Percentiles rank a stretch among this genome's conserved stretches.
Evolutionary conservation across 2,113 vertebrate species (phyloP).

Genomic region (Anguilla japonica): DNA sequence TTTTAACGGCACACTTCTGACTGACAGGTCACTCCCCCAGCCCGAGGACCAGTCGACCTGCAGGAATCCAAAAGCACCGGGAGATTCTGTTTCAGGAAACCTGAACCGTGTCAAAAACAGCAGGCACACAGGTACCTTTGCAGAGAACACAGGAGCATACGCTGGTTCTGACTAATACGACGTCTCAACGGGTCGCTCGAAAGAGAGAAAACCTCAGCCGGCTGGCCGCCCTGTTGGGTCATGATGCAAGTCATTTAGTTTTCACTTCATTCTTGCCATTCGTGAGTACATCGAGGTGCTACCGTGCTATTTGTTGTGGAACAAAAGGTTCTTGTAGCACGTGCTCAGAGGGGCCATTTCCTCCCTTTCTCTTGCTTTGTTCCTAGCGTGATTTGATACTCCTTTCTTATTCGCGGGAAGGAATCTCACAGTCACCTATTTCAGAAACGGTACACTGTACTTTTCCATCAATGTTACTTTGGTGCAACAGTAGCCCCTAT

Average conservation of each 20-base stretch:
- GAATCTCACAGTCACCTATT: background rate
- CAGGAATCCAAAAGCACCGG: background rate
- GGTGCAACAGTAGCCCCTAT: background rate
- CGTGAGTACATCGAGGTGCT: background rate
- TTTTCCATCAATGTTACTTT: background rate
- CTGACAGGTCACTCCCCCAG: no score
- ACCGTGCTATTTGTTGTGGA: background rate
- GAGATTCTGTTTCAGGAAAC: background rate
- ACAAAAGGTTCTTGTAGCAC: background rate
- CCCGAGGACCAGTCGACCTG: background rate
- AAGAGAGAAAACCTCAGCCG: background rate
- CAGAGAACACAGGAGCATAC: background rate
- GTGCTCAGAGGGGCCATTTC: background rate
- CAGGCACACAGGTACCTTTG: background rate
- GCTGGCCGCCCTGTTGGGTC: no score
- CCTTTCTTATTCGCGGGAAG: background rate
- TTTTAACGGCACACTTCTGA: no score
- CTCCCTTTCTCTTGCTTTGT: background rate
- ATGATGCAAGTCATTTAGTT: background rate
- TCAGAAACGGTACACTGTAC: background rate
- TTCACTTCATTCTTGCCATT: background rate
- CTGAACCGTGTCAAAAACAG: background rate
- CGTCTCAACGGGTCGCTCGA: background rate
- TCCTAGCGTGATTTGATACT: background rate
- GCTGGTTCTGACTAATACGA: background rate